Evolutionary conservation across 30 jellyfish, hydroid and myxozoan genomes (phyloP), one percentile per base, ranked within the genome.

Genomic region (Mastigias papua): DNA sequence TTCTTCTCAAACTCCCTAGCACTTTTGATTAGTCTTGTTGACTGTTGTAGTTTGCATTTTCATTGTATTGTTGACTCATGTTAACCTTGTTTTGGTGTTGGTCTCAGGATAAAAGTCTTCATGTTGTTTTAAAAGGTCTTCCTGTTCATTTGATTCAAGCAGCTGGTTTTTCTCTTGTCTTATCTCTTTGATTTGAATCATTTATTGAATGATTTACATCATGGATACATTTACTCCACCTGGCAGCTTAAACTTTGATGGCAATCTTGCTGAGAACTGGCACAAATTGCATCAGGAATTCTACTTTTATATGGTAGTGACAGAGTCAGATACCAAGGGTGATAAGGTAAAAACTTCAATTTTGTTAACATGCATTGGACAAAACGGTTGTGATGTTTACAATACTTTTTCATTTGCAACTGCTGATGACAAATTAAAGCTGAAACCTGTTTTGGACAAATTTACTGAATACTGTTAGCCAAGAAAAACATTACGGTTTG

Each of bases 321-420:
- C 58, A 5, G 81, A 69, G 68, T 69, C 81, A 23, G 81, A 69
- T 34, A 11, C 69, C 54, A 42, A 42, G 54, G 54, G 13, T 15
- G 54, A 42, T 4, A 42, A 42, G 54, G 54, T 34, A 46, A 32
- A 29, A 28, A 34, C 85, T 73, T 42, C 85, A 15, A 73, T 73
- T 73, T 48, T 73, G 69, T 48, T 73, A 37, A 48, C 87, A 29
- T 76, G 85, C 71, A 35, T 73, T 73, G 85, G 85, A 23, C 79
- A 73, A 73, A 37, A 48, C 28, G 85, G 78, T 15, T 78, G 78
- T 73, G 85, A 73, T 73, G 71, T 73, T 48, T 33, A 73, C 78
- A 33, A 73, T 48, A 33, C 85, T 73, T 73, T 73, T 20, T 25
- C 85, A 26, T 73, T 73, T 48, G 37, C 79, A 10, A 4, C 85